A percentile compares a stretch with the other conserved stretches of the same genome.
These are phyloP conservation scores for Syrista parreyssii DNA, from an alignment of 2,888 invertebrate genomes.

Conservation along the genomic window DNA sequence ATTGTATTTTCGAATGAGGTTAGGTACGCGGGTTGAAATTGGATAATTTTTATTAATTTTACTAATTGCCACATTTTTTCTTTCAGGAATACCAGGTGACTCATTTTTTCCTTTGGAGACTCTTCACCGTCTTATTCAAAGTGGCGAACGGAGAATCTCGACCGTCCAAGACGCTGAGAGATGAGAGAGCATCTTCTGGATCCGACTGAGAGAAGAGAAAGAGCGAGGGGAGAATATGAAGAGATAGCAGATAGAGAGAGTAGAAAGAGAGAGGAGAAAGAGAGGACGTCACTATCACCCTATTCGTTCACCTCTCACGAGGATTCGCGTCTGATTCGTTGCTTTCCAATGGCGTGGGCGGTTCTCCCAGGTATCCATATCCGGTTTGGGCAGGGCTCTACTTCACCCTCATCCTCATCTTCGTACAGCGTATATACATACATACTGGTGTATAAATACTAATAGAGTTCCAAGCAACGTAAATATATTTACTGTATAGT, in stretches of 20 bases:
- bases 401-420: constrained; percentile 31
- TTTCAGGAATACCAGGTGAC: not conserved
- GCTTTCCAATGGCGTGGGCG: constrained; percentile 62
- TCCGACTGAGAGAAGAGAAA: not conserved
- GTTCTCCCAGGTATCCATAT: constrained; percentile 59
- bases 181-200: not conserved
- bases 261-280: constrained; percentile 30
- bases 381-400: constrained; percentile 56
- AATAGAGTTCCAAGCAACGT: not conserved
- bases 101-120: not conserved
- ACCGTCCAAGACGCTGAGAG: not conserved
- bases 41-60: not conserved
- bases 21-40: not conserved
- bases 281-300: constrained; percentile 48
- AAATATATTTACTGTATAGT: not conserved
- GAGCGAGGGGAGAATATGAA: constrained; percentile 8
- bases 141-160: not conserved
- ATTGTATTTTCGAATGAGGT: not conserved
- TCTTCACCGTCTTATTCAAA: not conserved
- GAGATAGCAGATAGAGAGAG: constrained; percentile 20
- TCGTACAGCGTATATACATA: not conserved
- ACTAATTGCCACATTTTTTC: not conserved
- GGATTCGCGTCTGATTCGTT: constrained; percentile 59
- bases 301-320: constrained; percentile 58
- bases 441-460: not conserved